Conservation (phyloP, 2,888 invertebrate species). For the Stenodema calcarata region DNA sequence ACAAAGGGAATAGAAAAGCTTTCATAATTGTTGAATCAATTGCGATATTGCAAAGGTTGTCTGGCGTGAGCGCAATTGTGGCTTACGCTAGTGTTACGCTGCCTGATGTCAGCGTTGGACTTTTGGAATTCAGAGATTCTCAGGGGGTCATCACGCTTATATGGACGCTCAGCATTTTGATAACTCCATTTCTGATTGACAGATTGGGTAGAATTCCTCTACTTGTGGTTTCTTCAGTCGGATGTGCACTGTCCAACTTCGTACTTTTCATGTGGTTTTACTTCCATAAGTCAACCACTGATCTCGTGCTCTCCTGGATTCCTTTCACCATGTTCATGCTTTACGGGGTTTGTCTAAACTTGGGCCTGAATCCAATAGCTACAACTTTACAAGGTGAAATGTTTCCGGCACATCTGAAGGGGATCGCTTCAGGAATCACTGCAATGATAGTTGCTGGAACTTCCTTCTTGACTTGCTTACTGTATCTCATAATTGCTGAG, state of each 20-base stretch:
- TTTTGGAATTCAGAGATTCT: constrained; percentile 51
- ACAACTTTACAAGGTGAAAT: constrained; percentile 71
- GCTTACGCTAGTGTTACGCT: constrained; percentile 51
- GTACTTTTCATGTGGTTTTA: constrained; percentile 45
- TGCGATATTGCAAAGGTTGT: constrained; percentile 44
- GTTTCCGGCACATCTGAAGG: constrained; percentile 71
- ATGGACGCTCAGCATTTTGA: constrained; percentile 11
- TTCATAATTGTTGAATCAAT: constrained; percentile 53
- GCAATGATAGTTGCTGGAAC: constrained; percentile 67
- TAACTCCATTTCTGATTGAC: constrained; percentile 32
- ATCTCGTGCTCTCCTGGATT: constrained; percentile 17
- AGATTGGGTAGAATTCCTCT: constrained; percentile 54
- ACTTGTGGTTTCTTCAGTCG: constrained; percentile 48
- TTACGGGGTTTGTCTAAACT: constrained; percentile 62
- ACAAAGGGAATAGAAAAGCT: constrained; percentile 51
- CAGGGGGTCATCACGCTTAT: constrained; percentile 34
- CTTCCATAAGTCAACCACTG: not conserved
- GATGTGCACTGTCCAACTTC: constrained; percentile 25
- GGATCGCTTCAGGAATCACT: constrained; percentile 67
- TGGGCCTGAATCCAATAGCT: constrained; percentile 69
- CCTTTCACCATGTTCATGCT: constrained; percentile 35
- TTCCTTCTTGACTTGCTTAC: constrained; percentile 68
- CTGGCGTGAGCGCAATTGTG: constrained; percentile 55
- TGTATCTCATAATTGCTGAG: constrained; percentile 67
- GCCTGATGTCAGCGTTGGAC: constrained; percentile 23